phyloP scores from a whole-genome alignment of 2,888 invertebrate genomes.

The Drosophila antonietae region DNA sequence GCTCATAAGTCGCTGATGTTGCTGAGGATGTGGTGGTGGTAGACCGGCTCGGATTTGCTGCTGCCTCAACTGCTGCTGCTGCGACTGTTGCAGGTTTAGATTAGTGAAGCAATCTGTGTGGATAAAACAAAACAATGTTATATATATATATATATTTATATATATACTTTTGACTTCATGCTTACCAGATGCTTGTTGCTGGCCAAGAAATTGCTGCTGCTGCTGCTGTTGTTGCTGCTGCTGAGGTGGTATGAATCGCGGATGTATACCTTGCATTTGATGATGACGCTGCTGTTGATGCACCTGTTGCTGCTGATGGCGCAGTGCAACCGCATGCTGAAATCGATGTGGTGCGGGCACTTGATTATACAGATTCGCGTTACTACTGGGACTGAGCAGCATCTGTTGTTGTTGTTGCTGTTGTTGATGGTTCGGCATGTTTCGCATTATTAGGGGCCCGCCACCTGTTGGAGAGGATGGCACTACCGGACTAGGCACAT shows the following conservation, averaged over 20 bases:
- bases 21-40: conserved; percentile 65
- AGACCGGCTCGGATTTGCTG: conserved; percentile 72
- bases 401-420: conserved; percentile 71
- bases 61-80: conserved; percentile 70
- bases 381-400: conserved; percentile 76
- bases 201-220: conserved; percentile 66
- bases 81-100: conserved; percentile 58
- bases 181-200: conserved; percentile 61
- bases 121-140: not conserved
- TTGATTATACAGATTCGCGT: conserved; percentile 66
- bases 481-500: conserved; percentile 66
- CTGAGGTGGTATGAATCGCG: conserved; percentile 70
- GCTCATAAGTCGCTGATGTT: conserved; percentile 68
- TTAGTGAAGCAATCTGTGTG: conserved; percentile 66
- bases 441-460: conserved; percentile 64
- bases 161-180: not conserved
- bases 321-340: conserved; percentile 71
- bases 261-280: conserved; percentile 67
- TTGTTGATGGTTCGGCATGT: conserved; percentile 50
- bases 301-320: conserved; percentile 70
- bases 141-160: not conserved
- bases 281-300: conserved; percentile 75
- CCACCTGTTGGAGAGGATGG: conserved; percentile 79
- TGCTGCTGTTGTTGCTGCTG: conserved; percentile 57
- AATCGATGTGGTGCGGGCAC: conserved; percentile 59